Conservation (phyloP, 2,888 invertebrate genomes). For the Proisotoma minuta region DNA sequence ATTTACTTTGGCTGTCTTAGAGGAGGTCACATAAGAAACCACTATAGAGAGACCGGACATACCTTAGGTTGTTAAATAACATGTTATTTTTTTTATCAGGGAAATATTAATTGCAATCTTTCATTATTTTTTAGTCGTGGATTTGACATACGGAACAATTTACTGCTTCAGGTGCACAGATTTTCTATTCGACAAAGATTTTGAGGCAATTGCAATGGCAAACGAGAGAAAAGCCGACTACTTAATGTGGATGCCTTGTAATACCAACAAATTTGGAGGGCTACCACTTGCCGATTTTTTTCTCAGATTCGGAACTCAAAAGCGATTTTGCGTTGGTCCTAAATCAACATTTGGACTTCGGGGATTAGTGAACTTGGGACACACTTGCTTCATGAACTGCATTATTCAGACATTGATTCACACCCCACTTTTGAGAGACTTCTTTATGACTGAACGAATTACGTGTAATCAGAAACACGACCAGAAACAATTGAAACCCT, state of each 20-base stretch:
- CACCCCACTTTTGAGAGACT: constrained; percentile 88
- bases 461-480: constrained; percentile 58
- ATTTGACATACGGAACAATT: constrained; percentile 80
- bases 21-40: constrained; percentile 77
- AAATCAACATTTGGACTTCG: constrained; percentile 63
- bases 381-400: constrained; percentile 98
- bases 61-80: constrained; percentile 58
- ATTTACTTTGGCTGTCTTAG: constrained; percentile 86
- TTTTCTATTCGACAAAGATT: constrained; percentile 80
- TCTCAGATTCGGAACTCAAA: constrained; percentile 52
- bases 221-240: constrained; percentile 48
- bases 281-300: constrained; percentile 75
- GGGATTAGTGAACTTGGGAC: constrained; percentile 90
- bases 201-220: constrained; percentile 52
- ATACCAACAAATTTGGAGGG: constrained; percentile 56
- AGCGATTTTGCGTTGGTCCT: constrained; percentile 23
- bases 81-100: not conserved
- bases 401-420: constrained; percentile 93
- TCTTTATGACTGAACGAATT: constrained; percentile 90
- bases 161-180: constrained; percentile 87
- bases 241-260: constrained; percentile 27
- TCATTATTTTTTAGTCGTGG: constrained; percentile 60
- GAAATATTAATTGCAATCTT: not conserved
- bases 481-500: constrained; percentile 51
- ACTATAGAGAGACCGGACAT: constrained; percentile 76